phyloP scores from a whole-genome alignment of 2,888 invertebrate species.

The Petrolisthes manimaculis region DNA sequence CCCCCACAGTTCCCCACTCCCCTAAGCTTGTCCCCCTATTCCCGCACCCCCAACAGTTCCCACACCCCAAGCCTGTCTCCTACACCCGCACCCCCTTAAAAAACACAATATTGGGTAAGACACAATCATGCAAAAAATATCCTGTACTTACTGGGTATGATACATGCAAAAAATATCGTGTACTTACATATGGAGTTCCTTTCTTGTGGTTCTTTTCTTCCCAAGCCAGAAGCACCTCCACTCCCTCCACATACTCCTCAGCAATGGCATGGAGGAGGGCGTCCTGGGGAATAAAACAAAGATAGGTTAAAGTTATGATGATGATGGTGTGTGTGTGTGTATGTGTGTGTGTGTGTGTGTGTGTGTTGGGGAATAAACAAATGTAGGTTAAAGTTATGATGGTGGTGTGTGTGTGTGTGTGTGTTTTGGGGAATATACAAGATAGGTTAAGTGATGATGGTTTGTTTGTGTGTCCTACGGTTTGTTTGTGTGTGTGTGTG shows the following conservation, averaged over 20 bases:
- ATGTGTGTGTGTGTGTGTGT: neutral
- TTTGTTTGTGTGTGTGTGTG: neutral
- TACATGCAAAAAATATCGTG: too few species aligned
- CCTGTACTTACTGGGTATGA: constrained; percentile 52
- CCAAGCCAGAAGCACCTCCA: constrained; percentile 93
- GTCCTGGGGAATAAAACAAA: constrained; percentile 12
- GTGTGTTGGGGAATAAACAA: constrained; percentile 8
- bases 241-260: constrained; percentile 98
- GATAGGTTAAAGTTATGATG: neutral
- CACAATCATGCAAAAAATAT: too few species aligned
- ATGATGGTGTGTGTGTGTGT: too few species aligned
- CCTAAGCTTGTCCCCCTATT: too few species aligned
- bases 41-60: too few species aligned
- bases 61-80: too few species aligned
- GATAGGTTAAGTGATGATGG: too few species aligned
- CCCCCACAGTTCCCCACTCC: neutral
- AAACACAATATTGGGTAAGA: too few species aligned
- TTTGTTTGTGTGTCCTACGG: too few species aligned
- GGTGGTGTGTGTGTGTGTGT: too few species aligned
- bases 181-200: constrained; percentile 76
- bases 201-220: constrained; percentile 86
- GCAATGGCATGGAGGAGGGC: constrained; percentile 91
- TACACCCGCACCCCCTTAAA: too few species aligned
- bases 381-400: neutral
- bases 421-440: neutral